Conservation (phyloP, 2,797 vertebrate genomes). For the Neopelma chrysocephalum region DNA sequence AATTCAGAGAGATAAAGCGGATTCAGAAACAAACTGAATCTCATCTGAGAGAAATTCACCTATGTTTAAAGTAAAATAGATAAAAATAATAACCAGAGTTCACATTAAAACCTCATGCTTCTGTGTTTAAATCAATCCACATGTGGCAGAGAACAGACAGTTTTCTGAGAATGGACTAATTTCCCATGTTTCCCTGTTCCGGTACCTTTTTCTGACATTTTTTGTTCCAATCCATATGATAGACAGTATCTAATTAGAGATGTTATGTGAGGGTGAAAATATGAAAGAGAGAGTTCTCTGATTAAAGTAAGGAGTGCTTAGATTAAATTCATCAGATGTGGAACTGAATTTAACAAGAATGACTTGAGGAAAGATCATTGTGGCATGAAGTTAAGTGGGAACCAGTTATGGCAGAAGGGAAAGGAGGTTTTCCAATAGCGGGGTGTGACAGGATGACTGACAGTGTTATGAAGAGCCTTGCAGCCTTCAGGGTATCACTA, state of each 20-base stretch:
- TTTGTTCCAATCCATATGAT: background rate
- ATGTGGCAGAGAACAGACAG: background rate
- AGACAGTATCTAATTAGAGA: background rate
- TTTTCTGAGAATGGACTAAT: background rate
- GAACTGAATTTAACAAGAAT: slow-evolving; percentile 9
- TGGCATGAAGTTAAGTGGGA: slow-evolving; percentile 35
- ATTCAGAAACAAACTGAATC: background rate
- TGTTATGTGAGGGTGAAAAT: background rate
- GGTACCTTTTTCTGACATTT: background rate
- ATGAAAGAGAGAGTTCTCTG: background rate
- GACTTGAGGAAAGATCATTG: slow-evolving; percentile 19
- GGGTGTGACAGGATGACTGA: background rate
- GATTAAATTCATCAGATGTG: background rate
- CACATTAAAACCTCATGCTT: background rate
- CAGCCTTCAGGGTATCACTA: background rate
- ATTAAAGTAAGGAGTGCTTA: background rate
- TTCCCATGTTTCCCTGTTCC: background rate
- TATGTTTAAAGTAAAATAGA: background rate
- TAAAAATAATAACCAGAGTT: background rate
- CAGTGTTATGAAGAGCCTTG: background rate
- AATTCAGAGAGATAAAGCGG: background rate
- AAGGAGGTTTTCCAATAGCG: background rate
- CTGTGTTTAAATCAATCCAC: background rate
- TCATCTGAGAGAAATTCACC: background rate
- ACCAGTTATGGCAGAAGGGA: background rate